A percentile compares a stretch with the other conserved stretches of the same genome.
phyloP scores from a whole-genome alignment of 1,140 invertebrate genomes.

The Drosophila kohkoa region DNA sequence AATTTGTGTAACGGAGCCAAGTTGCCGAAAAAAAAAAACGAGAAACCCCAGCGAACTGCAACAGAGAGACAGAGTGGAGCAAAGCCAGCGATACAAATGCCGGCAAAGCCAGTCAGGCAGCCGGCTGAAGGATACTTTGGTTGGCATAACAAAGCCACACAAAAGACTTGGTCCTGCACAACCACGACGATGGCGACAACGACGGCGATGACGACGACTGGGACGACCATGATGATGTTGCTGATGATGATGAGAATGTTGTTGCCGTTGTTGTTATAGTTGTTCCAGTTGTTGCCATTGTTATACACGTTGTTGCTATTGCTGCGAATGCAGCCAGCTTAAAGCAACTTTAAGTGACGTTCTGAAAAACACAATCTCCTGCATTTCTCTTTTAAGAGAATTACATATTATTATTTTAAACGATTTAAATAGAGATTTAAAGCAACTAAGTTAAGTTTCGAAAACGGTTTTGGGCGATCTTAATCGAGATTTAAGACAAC shows the following conservation, averaged over 20 bases:
- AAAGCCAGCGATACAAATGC: slow-evolving; percentile 53
- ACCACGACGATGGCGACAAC: not conserved
- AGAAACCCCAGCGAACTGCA: slow-evolving; percentile 7
- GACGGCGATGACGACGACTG: not conserved
- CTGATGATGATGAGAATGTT: slow-evolving; percentile 11
- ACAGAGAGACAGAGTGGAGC: slow-evolving; percentile 12
- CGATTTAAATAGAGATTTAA: not conserved
- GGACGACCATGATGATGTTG: slow-evolving; percentile 10
- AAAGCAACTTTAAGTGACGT: slow-evolving; percentile 3
- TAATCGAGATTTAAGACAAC: no score
- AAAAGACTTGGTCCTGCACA: slow-evolving; percentile 63
- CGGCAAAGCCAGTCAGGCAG: slow-evolving; percentile 51
- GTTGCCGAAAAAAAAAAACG: slow-evolving; percentile 34
- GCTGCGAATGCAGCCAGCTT: slow-evolving; percentile 21
- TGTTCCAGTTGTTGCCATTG: slow-evolving; percentile 1
- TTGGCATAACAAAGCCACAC: slow-evolving; percentile 73
- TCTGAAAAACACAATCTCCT: not conserved
- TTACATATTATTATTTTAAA: not conserved
- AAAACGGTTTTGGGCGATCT: not conserved
- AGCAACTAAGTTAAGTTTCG: no score
- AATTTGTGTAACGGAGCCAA: slow-evolving; percentile 57
- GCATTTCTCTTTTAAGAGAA: slow-evolving; percentile 2
- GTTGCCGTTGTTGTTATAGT: slow-evolving; percentile 1
- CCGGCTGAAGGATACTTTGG: slow-evolving; percentile 64
- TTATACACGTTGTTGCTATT: not conserved